Base-by-base conservation (phyloP, 1,140 invertebrate species). In the Meloidogyne exigua region DNA sequence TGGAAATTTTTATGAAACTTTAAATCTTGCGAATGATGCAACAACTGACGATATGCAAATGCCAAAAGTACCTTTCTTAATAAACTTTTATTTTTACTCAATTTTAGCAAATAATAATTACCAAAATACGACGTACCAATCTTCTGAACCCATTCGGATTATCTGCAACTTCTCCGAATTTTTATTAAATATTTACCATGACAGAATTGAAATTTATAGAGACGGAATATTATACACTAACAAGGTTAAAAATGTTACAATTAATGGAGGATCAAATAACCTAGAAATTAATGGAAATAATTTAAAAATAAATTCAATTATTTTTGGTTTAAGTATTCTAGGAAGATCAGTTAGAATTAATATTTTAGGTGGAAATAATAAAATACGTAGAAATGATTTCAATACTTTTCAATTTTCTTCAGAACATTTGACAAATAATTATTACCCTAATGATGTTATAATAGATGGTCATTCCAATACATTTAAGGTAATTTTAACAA, bases 401-500 rank as follows among this genome's bases (percentile, higher is more conserved):
- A 7, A n/a, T 5, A 3, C 4, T 57, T 57, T 57, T 57, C 0
- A 57, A n/a, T 57, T n/a, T 57, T 9, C 3, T 39, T 39, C 36
- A 39, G 36, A 39, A 9, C 4, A 4, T 39, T 10, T 7, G 10
- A 9, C 9, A 39, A 10, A 39, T 9, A 39, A 39, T 39, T 7
- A 32, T 32, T 7, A 10, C 3, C 0, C 36, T 39, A 39, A 9
- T 39, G 36, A 39, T 9, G 36, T 9, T 39, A 39, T 39, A 39
- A 39, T 57, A 15, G n/a, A 57, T 57, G 49, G 49, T 1, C 15
- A 57, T 57, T 57, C 49, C n/a, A 57, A 57, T n/a, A 57, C 18
- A 57, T 57, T 57, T 57, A n/a, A 57, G 49, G 49, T 57, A 57
- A 57, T n/a, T n/a, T n/a, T n/a, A n/a, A n/a, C n/a, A n/a, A n/a